Evolutionary conservation across 2,113 vertebrate species (phyloP).

Genomic region (Excalfactoria chinensis): DNA sequence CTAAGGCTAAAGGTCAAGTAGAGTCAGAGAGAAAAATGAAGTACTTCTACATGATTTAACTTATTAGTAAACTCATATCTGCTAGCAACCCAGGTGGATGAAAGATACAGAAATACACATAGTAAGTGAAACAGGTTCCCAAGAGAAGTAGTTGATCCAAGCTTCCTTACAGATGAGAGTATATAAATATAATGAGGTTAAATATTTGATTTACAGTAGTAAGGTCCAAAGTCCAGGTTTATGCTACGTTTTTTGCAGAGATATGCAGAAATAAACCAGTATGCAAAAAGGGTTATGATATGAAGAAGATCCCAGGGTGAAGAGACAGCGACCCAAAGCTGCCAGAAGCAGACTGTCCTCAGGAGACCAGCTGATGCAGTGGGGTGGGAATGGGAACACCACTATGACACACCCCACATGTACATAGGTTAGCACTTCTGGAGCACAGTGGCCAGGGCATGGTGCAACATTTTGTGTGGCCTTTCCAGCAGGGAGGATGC

Average conservation of each 20-base stretch:
- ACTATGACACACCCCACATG: too few species aligned
- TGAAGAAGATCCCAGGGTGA: too few species aligned
- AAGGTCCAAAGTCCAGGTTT: constrained; percentile 16
- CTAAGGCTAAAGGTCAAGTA: neutral
- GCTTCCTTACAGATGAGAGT: neutral
- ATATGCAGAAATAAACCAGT: neutral
- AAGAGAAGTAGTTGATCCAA: neutral
- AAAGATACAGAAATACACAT: neutral
- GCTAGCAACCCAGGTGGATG: neutral
- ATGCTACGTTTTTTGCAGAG: neutral
- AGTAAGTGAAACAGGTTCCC: neutral
- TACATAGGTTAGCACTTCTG: too few species aligned
- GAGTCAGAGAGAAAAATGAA: neutral
- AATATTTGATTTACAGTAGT: neutral
- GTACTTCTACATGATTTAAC: neutral
- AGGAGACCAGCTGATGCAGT: too few species aligned
- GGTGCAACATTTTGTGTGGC: too few species aligned
- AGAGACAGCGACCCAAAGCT: too few species aligned
- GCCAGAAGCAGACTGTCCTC: too few species aligned
- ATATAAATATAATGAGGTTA: constrained; percentile 20
- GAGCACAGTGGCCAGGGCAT: too few species aligned
- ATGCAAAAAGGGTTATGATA: too few species aligned
- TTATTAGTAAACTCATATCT: neutral
- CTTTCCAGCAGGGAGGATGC: too few species aligned
- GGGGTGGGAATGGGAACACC: too few species aligned